Base-by-base conservation (phyloP, 2,113 vertebrate genomes). In the Tricholaema leucomelas region DNA sequence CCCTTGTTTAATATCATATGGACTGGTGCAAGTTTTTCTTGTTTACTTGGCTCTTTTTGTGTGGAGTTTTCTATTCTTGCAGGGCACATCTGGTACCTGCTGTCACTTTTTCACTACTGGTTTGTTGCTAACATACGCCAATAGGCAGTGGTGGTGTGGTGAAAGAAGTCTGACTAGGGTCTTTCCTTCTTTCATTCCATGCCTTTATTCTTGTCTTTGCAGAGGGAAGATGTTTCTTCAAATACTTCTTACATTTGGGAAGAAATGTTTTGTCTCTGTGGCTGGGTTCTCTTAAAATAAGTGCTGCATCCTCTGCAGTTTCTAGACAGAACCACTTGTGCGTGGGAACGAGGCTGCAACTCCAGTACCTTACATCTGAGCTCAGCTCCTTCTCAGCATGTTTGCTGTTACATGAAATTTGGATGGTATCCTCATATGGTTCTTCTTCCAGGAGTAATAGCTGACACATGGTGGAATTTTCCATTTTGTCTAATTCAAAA, bases 381-480 rank as follows among this genome's bases (percentile, higher is more conserved):
- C 86, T 91, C 55, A 85, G 91, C 84, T 90, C 82, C 93, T 83
- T 81, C 88, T 92, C 60, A 67, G 84, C 81, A 93, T 81, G 76
- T 89, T 65, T 89, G 20, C 78, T 80, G 71, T 82, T 92, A 77
- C 6, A n/a, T 71, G 24, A 64, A 93, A 85, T 94, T 89, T 92
- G 92, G 69, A 89, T 44, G 64, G 28, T 25, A 71, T 80, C 92
- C 60, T 85, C 72, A 85, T 61, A 74, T 70, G 30, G 87, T 74
- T 91, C 48, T 88, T 24, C 42, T 80, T 94, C 81, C 82, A 92
- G 60, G 65, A 82, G 36, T 59, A 90, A 91, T 66, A 81, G 74
- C 67, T 92, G 81, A 76, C 91, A 91, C 3, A 2, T 79, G 48
- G 48, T 71, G 91, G 91, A 94, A 94, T 95, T 94, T 95, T 94